Evolutionary conservation across 2,113 vertebrate species (phyloP), one percentile per base, ranked within the genome.

Genomic region (Leuciscus idus): DNA sequence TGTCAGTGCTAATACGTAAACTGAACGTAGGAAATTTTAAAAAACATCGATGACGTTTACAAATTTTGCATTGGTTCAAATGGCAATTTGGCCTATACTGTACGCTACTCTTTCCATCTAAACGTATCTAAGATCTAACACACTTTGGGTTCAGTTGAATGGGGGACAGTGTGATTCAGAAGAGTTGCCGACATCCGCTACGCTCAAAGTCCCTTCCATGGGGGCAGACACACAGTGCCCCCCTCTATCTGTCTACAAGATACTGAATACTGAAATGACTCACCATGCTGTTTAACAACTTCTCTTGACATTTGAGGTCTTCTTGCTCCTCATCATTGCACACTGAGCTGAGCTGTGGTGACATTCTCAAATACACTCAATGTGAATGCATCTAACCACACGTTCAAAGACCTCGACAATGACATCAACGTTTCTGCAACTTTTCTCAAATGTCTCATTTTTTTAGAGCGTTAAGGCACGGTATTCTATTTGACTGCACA

Each of bases 171-270:
- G 43, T 81, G 55, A 85, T 77, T 66, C 17, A 36, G 66, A 83
- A 68, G 23, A 50, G 21, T 50, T 72, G 76, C 72, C 36, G 13
- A 48, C 70, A 61, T 85, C 48, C 57, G 78, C 46, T 84, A 55
- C 21, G 21, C 80, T 52, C 73, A 66, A 72, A 55, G 59, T 88
- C 76, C 70, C 72, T 85, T 85, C 87, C 87, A 88, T 62, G 39
- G 59, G 46, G 78, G 78, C 15, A 62, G 70, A 48, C 30, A 76
- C 36, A 81, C 19, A 74, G 61, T 64, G 75, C 36, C 43, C 81
- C 79, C 39, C 76, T 76, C 70, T 72, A 76, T 82, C 48, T 76
- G 70, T 39, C 52, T 85, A 33, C 33, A 66, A 0, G 28, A 59
- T 19, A 43, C 30, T 76, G 55, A 36, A 81, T 46, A 77, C 36